Percentiles rank a stretch among this genome's conserved stretches.
phyloP scores from a whole-genome alignment of 2,113 vertebrate genomes.

The Manacus vitellinus region DNA sequence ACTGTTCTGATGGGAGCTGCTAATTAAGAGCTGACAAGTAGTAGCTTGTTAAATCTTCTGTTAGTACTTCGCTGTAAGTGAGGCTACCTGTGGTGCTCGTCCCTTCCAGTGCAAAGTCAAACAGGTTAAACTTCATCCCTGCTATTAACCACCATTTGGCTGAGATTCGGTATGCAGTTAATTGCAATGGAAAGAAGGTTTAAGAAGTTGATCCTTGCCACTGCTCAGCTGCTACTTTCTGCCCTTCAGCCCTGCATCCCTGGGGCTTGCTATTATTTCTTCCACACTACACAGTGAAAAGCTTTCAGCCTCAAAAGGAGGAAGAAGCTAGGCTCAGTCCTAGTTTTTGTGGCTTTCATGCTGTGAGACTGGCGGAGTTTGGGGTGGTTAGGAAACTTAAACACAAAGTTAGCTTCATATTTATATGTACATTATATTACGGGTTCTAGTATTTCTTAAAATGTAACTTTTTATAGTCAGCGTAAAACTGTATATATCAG shows the following conservation, averaged over 20 bases:
- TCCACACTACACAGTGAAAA: neutral
- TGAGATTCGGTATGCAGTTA: neutral
- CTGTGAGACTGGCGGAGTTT: neutral
- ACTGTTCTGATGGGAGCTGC: constrained; percentile 45
- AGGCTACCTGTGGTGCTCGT: neutral
- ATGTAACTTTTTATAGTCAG: neutral
- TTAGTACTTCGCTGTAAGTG: neutral
- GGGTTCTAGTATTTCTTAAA: neutral
- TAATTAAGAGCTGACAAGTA: constrained; percentile 63
- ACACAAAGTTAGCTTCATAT: neutral
- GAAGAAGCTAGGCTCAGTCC: neutral
- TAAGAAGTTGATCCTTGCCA: constrained; percentile 5
- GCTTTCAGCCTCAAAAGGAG: neutral
- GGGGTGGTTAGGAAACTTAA: neutral
- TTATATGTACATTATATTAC: neutral
- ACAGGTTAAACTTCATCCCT: constrained; percentile 48
- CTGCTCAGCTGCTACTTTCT: neutral
- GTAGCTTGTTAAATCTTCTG: constrained; percentile 24
- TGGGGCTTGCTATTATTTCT: neutral
- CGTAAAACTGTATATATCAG: neutral
- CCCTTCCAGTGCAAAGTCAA: constrained; percentile 37
- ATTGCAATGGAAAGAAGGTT: neutral
- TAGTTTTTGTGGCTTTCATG: neutral
- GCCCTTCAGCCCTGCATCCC: neutral
- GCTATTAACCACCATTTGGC: constrained; percentile 12